Evolutionary conservation across 2,797 vertebrate genomes (phyloP), one percentile per base, ranked within the genome.

Genomic region (Syndactyla subalaris): DNA sequence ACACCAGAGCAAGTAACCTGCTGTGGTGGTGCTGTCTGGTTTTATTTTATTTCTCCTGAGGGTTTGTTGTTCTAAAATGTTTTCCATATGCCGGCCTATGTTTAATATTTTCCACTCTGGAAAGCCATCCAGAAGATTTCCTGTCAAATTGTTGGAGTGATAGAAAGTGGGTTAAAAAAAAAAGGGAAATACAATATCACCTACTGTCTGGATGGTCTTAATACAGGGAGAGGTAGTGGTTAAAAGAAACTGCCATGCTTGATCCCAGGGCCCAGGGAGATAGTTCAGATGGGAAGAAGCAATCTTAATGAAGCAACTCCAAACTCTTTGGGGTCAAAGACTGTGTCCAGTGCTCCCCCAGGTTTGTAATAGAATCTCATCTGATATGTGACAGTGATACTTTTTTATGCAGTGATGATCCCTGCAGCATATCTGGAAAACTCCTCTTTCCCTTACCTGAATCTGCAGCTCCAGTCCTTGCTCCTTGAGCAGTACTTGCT

Each of bases 81-180:
- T 72, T 82, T 72, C 14, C 23, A 11, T 23, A 23, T 34, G 14
- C 15, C 13, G 0, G 0, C 18, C 38, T 73, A 2, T 66, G 27
- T 41, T 61, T 36, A 32, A 18, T 34, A 18, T 19, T 38, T 79
- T 86, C 20, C 8, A 29, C 23, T 41, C 10, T 52, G 41, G 26
- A 83, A 88, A 76, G 13, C 0, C 0, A 10, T 36, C 12, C 6
- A 2, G 34, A 63, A 38, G 12, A 41, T 24, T 41, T 70, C 1
- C 41, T 63, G 34, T 57, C 29, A 54, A 70, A 72, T 29, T 68
- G 9, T 32, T 61, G 26, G 34, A 41, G 9, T 57, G 29, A n/a
- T 7, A 16, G n/a, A 45, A 78, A 52, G 39, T 34, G 9, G 14
- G 43, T 43, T 5, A 34, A 58, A 14, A 32, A 79, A 26, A 48